Base-by-base conservation (phyloP, 2,797 vertebrate species). In the Percopsis omiscomaycus region DNA sequence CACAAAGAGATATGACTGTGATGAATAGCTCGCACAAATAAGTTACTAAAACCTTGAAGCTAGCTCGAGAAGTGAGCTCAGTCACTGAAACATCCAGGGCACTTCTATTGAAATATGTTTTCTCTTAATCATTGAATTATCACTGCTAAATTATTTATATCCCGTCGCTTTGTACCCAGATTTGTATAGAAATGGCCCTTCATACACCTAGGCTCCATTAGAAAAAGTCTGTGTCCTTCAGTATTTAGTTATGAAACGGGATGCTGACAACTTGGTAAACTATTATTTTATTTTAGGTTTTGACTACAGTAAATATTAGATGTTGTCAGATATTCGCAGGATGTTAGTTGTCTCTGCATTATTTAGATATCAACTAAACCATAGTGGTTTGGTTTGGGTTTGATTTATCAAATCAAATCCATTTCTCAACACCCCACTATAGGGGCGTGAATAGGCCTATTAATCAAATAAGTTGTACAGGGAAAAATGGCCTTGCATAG, bases 91-190 rank as follows among this genome's bases (percentile, higher is more conserved):
- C 65, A 77, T 80, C 77, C 55, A 75, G 55, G 70, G 72, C 45
- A 27, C 61, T 68, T 6, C 66, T 47, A 73, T 64, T 78, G 63
- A 66, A 83, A 77, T 61, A 61, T 63, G 61, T 71, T 68, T 63
- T 64, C 58, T 81, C 54, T 77, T 80, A 73, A 85, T 84, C 67
- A 71, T 68, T 79, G 55, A 77, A 68, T 81, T 72, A 79, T 78
- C 59, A 45, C 49, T 52, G 14, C 27, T 50, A 68, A 65, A 78
- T 77, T 67, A 73, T 73, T 78, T 63, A 59, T 59, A 57, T 75
- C 74, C 49, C 30, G 15, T 67, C 59, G 44, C 15, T 74, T 73
- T 60, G 59, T 57, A 9, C 29, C 5, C 32, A 14, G 30, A 68
- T 84, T 77, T 68, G 54, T 47, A 59, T 27, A 69, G 59, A 64